Base-by-base conservation (phyloP, 92 coral and sea anemone species). In the Epizoanthus fatuus region DNA sequence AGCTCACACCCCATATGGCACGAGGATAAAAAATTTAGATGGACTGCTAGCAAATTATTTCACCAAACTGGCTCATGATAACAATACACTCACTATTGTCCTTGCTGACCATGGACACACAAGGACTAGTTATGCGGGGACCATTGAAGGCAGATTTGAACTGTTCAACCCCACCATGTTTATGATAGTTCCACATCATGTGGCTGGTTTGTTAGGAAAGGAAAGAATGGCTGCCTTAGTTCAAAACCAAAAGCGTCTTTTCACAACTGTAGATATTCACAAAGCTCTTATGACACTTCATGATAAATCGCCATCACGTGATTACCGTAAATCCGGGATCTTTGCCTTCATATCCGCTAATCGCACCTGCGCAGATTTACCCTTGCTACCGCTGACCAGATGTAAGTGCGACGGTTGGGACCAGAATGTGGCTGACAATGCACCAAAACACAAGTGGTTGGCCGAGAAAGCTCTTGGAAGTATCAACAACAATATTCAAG, bases 91-190 rank as follows among this genome's bases (percentile, higher is more conserved):
- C 6, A 92, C 93, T 5, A 66, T 95, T 40, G 70, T 95, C 13
- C 56, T 92, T 53, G 86, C 95, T 42, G 98, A 95, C 64, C 98
- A 95, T 62, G 98, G 98, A 0, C 95, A 92, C 87, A 86, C 92
- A 9, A 84, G 95, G 47, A 94, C 98, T 3, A 62, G 66, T 3
- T 94, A 86, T 63, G 93, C 90, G 3, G 81, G 73, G 69, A 87
- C 95, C 0, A 79, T 89, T 1, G 98, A 92, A 72, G 98, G 98
- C 4, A 90, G 89, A 38, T 84, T 91, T 58, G 98, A 94, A 47
- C 81, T 90, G 3, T 94, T 86, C 51, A 84, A 94, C 67, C 98
- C 98, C 10, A 51, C 86, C 13, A 59, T 92, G 88, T 94, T 94
- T 74, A 83, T 92, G 86, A 54, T 94, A 0, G 74, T 92, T 10